Evolutionary conservation across 1,140 invertebrate genomes (phyloP), one percentile per base, ranked within the genome.

Genomic region (Octopus bimaculoides): DNA sequence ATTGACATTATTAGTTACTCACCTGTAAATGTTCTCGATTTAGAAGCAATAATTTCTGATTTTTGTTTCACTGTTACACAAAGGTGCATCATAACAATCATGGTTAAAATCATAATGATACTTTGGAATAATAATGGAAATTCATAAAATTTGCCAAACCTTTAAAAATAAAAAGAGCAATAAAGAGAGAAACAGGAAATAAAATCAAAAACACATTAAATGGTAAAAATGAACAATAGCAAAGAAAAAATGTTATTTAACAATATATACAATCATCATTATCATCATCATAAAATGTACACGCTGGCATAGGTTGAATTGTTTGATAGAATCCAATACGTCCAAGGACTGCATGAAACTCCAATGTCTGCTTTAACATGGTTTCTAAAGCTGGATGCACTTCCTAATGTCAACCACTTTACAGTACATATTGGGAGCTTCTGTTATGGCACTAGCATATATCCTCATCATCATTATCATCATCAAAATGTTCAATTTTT

Each of bases 131-230:
- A 92, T 82, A 99, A 91, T 81, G 98, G 97, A 87, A 95, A 91
- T 91, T 99, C 97, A 93, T 97, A 99, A 83, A 93, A 94, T 91
- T 97, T 97, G 77, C 97, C 98, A 94, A 99, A 99, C 97, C 97
- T 99, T 90, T 17, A 71, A 20, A 92, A 92, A 87, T 91, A 80
- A 80, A 79, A 54, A 56, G 26, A 71, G 26, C 8, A 71, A 81
- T 5, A 82, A 75, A 79, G 14, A 66, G 77, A 73, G 20, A 52
- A 8, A 73, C n/a, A 71, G 66, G 54, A 77, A 54, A 71, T 20
- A n/a, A 74, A 20, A 12, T 66, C 41, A 61, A 75, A 79, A 5
- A 81, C 75, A 61, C 7, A 8, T 55, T 61, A 77, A 73, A 54
- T 56, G 81, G 78, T 66, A 80, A 10, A 20, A 61, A 55, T 81